Conservation (phyloP, 2,888 invertebrate species). For the Phortica magna region DNA sequence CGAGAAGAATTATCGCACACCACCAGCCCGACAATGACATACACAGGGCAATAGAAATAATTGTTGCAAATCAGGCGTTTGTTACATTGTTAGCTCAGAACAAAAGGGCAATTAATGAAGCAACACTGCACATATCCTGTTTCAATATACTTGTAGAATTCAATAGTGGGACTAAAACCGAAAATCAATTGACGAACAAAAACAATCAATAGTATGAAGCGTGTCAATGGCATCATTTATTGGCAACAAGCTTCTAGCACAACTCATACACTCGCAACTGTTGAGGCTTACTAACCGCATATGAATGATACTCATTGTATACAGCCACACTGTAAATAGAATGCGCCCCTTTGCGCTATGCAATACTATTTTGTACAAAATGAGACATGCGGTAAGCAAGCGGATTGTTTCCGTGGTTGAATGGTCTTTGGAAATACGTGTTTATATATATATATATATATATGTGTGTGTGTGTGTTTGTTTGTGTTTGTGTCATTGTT, state of each 20-base stretch:
- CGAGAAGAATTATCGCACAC: not conserved
- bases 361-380: conserved; percentile 15
- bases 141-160: not conserved
- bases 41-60: not conserved
- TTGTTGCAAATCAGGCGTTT: conserved; percentile 27
- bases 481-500: not conserved
- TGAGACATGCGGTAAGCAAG: not conserved
- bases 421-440: not conserved
- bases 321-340: not conserved
- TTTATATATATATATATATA: not conserved
- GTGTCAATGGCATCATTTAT: not conserved
- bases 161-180: not conserved
- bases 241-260: no score
- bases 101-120: conserved; percentile 47
- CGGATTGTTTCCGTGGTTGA: not conserved
- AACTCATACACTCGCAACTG: no score
- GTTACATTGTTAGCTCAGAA: conserved; percentile 8
- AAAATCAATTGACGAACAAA: not conserved
- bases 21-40: not conserved
- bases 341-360: not conserved
- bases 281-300: no score
- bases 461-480: not conserved
- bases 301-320: no score
- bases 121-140: conserved; percentile 5
- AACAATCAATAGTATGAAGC: not conserved